A percentile compares a stretch with the other conserved stretches of the same genome.
Evolutionary conservation across 2,113 vertebrate genomes (phyloP).

Genomic region (Cygnus atratus): DNA sequence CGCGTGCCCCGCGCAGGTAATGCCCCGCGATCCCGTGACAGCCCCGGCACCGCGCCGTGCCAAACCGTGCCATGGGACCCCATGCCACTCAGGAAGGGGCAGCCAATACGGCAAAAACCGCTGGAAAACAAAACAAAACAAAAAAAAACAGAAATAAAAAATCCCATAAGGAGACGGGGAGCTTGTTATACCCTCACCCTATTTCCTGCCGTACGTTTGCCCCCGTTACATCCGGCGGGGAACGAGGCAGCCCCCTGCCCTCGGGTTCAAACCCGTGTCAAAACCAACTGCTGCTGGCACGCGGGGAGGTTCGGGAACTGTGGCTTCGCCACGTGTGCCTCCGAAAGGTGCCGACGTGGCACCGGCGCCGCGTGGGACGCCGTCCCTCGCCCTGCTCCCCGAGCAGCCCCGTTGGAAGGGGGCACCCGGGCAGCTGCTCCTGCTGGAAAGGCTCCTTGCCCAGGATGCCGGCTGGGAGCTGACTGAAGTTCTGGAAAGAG

Average conservation of each 20-base stretch:
- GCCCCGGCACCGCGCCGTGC: background rate
- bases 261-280: too few species aligned
- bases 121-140: too few species aligned
- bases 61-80: too few species aligned
- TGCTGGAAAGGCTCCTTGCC: background rate
- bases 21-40: background rate
- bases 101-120: background rate
- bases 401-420: background rate
- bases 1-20: background rate
- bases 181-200: too few species aligned
- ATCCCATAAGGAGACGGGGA: too few species aligned
- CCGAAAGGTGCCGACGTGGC: background rate
- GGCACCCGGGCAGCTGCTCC: background rate
- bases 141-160: background rate
- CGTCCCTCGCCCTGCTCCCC: background rate
- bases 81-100: too few species aligned
- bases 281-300: too few species aligned
- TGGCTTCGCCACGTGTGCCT: background rate
- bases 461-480: background rate
- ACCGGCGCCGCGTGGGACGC: background rate
- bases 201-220: too few species aligned
- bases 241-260: too few species aligned
- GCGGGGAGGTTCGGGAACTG: accelerated
- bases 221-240: too few species aligned
- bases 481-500: constrained; percentile 1